Conservation (phyloP, 2,113 vertebrate genomes). For the Egretta garzetta region DNA sequence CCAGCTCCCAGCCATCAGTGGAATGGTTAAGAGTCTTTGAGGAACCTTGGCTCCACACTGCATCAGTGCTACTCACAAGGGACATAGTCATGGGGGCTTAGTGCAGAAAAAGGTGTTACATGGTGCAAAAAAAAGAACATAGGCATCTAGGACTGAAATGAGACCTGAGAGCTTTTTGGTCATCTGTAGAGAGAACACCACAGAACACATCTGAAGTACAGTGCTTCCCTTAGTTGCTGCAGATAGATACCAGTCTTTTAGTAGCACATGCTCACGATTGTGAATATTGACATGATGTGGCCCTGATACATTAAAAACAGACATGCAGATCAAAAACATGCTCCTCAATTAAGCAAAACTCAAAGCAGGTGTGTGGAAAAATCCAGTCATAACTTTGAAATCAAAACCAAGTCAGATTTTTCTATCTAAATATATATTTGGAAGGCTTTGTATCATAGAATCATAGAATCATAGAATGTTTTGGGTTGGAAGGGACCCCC, state of each 20-base stretch:
- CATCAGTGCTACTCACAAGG: not conserved
- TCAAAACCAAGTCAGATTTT: not conserved
- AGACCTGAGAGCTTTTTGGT: not conserved
- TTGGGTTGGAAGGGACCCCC: too few species aligned
- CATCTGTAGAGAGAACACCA: not conserved
- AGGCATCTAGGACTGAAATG: not conserved
- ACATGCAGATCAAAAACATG: not conserved
- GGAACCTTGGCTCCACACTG: not conserved
- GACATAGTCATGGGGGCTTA: fast-evolving
- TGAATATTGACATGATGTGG: fast-evolving
- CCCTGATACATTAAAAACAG: not conserved
- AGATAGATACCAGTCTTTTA: not conserved
- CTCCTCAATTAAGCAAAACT: not conserved
- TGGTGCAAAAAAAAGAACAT: not conserved
- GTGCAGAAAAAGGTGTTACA: not conserved
- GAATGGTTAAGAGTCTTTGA: not conserved
- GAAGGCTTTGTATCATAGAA: not conserved
- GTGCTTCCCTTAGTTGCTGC: not conserved
- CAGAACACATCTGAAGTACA: not conserved
- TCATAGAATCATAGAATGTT: too few species aligned
- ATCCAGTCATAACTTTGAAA: not conserved
- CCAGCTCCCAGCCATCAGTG: not conserved
- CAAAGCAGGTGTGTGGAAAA: not conserved
- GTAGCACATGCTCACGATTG: not conserved
- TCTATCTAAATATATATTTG: not conserved